These are phyloP conservation scores for Felis catus DNA, from an alignment of 2,113 vertebrate genomes.

Conservation along the genomic window DNA sequence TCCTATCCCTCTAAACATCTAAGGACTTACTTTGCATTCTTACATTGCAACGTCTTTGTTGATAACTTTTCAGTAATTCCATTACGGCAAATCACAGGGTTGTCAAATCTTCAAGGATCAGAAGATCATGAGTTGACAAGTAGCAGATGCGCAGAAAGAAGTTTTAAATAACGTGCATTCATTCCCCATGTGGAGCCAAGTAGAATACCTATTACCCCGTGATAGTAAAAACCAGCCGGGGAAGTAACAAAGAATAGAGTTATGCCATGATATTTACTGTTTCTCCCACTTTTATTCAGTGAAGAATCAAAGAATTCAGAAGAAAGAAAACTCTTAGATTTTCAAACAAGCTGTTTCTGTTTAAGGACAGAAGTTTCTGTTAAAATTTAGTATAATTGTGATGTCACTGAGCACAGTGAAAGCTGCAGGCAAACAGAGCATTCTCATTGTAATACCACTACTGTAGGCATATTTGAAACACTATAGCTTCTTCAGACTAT, in stretches of 20 bases:
- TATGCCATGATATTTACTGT: conserved; percentile 39
- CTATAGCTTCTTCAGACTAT: conserved; percentile 81
- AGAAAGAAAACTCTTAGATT: conserved; percentile 69
- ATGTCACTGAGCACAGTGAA: conserved; percentile 81
- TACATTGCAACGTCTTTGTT: conserved; percentile 71
- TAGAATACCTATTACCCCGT: conserved; percentile 57
- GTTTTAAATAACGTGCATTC: conserved; percentile 78
- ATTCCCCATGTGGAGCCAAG: conserved; percentile 70
- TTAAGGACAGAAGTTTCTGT: conserved; percentile 85
- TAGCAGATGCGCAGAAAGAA: conserved; percentile 76
- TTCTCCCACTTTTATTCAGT: conserved; percentile 73
- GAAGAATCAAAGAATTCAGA: conserved; percentile 72
- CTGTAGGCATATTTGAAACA: conserved; percentile 82
- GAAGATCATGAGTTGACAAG: conserved; percentile 80
- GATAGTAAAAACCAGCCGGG: conserved; percentile 71
- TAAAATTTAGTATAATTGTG: conserved; percentile 81
- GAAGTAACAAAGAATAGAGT: conserved; percentile 63
- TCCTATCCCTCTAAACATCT: conserved; percentile 77
- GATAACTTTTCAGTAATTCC: conserved; percentile 80
- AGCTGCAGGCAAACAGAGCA: conserved; percentile 77
- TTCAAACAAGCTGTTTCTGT: conserved; percentile 83
- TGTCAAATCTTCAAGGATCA: conserved; percentile 83
- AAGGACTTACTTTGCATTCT: conserved; percentile 75
- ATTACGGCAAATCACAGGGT: conserved; percentile 81
- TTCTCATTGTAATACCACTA: conserved; percentile 77